Percentiles rank a stretch among this genome's conserved stretches.
phyloP scores from a whole-genome alignment of 2,888 invertebrate species.

The Folsomia candida region DNA sequence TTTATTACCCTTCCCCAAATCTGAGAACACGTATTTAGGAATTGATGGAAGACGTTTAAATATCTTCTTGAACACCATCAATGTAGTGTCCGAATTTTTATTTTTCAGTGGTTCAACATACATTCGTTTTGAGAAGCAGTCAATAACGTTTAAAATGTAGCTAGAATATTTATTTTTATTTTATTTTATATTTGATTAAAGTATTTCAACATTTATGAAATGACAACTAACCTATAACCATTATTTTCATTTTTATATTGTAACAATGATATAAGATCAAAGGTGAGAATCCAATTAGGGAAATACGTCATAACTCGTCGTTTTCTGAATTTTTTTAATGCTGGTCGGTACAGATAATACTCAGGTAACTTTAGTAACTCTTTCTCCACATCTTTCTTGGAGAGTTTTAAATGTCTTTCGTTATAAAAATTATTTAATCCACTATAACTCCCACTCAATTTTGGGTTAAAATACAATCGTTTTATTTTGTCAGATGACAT shows the following conservation, averaged over 20 bases:
- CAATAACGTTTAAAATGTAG: neutral
- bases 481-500: neutral
- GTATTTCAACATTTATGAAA: too few relatives aligned
- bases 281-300: constrained; percentile 4
- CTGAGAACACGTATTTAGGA: neutral
- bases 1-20: neutral
- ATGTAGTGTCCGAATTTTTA: neutral
- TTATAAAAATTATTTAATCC: neutral
- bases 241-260: neutral
- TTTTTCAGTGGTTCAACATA: neutral
- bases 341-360: constrained; percentile 11
- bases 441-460: neutral
- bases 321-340: neutral
- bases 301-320: constrained; percentile 1
- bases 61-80: constrained; percentile 7
- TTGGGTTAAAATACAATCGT: neutral
- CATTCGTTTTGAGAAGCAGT: neutral
- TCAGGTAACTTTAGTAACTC: constrained; percentile 2
- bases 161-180: neutral
- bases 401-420: neutral
- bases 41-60: neutral
- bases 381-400: constrained; percentile 1
- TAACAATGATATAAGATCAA: neutral
- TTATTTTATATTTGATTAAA: neutral
- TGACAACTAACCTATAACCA: neutral